Percentiles rank a stretch among this genome's conserved stretches.
These are phyloP conservation scores for Lathronympha strigana DNA, from an alignment of 2,888 invertebrate genomes.

Conservation along the genomic window DNA sequence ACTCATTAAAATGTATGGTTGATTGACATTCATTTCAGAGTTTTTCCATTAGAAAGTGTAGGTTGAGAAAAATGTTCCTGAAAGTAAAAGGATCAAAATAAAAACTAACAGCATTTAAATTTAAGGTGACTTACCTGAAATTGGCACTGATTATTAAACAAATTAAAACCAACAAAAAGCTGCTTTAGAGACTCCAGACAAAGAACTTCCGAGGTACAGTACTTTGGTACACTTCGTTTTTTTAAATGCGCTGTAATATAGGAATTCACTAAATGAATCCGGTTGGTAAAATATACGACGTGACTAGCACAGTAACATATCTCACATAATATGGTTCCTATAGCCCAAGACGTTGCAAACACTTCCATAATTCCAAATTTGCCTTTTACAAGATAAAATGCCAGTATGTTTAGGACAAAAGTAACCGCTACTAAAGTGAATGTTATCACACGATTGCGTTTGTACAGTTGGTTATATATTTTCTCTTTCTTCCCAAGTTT, in stretches of 20 bases:
- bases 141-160: conserved; percentile 25
- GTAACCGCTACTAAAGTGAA: neutral
- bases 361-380: conserved; percentile 11
- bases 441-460: neutral
- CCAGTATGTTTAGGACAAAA: neutral
- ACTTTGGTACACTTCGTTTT: neutral
- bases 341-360: neutral
- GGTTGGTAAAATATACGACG: conserved; percentile 34
- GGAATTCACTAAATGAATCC: conserved; percentile 25
- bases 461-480: neutral
- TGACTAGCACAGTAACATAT: conserved; percentile 30
- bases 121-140: conserved; percentile 39
- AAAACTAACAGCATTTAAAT: too few relatives aligned
- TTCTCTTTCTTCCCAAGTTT: neutral
- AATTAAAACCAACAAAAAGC: conserved; percentile 30
- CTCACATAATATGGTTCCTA: conserved; percentile 3
- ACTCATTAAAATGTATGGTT: too few relatives aligned
- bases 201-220: neutral
- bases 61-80: too few relatives aligned
- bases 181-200: conserved; percentile 29
- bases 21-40: too few relatives aligned
- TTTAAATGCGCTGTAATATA: conserved; percentile 19
- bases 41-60: too few relatives aligned
- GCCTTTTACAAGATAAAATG: neutral
- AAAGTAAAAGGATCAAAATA: too few relatives aligned